Evolutionary conservation across 2,797 vertebrate genomes (phyloP).

Genomic region (Tangara arthus): DNA sequence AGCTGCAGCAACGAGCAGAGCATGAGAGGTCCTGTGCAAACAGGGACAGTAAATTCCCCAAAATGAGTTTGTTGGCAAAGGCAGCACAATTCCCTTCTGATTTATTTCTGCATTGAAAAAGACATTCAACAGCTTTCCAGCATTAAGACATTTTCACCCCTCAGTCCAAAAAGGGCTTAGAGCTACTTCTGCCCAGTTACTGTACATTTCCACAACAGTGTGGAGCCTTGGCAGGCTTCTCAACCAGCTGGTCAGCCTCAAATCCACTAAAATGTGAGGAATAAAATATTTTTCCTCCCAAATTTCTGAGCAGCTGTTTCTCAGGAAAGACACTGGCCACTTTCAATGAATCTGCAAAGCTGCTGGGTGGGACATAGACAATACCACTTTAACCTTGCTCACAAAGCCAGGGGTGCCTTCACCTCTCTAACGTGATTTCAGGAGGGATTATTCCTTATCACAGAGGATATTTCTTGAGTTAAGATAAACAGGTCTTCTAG

Average conservation of each 20-base stretch:
- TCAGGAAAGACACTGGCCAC: conserved; percentile 3
- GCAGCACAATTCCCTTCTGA: conserved; percentile 7
- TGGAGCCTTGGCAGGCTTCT: conserved; percentile 40
- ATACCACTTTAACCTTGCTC: background rate
- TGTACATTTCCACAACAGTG: conserved; percentile 56
- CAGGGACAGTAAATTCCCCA: background rate
- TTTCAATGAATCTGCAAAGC: background rate
- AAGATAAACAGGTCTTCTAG: background rate
- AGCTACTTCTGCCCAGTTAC: conserved; percentile 60
- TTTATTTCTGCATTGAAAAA: conserved; percentile 40
- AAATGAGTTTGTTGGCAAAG: conserved; percentile 15
- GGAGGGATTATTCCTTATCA: background rate
- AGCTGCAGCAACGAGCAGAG: background rate
- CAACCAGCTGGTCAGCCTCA: conserved; percentile 58
- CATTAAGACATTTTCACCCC: background rate
- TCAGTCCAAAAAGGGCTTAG: conserved; percentile 10
- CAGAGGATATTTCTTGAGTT: background rate
- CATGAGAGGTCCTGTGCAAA: background rate
- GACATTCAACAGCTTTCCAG: conserved; percentile 20
- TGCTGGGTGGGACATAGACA: background rate
- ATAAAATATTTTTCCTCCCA: conserved; percentile 34
- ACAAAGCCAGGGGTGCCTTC: background rate
- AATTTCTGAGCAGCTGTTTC: conserved; percentile 59
- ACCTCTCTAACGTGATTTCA: background rate
- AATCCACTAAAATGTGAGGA: background rate